Conservation (phyloP, 2,797 vertebrate genomes). For the Chaenodraco wilsoni region DNA sequence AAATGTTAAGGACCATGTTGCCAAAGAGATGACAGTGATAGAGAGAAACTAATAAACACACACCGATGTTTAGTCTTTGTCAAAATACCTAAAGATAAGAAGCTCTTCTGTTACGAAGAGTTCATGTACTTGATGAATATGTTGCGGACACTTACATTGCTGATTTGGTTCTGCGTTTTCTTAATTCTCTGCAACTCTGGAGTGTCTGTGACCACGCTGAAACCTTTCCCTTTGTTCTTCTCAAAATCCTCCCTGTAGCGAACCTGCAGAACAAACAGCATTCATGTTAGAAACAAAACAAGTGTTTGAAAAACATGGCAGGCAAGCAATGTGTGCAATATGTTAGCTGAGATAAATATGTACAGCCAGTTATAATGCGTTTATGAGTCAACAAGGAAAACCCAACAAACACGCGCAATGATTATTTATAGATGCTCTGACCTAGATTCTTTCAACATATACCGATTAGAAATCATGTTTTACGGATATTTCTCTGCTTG, state of each 20-base stretch:
- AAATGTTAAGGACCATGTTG: slow-evolving; percentile 15
- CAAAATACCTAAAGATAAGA: background rate
- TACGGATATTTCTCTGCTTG: background rate
- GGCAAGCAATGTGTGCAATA: background rate
- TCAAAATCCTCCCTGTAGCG: slow-evolving; percentile 98
- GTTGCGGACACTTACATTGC: slow-evolving; percentile 87
- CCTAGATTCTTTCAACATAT: slow-evolving; percentile 35
- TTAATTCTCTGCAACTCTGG: slow-evolving; percentile 95
- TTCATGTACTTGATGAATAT: background rate
- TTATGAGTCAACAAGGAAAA: slow-evolving; percentile 40
- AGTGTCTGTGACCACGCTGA: slow-evolving; percentile 93
- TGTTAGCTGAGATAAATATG: background rate
- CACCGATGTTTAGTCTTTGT: background rate
- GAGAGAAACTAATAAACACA: slow-evolving; percentile 18
- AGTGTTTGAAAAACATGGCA: background rate
- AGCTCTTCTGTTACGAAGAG: background rate
- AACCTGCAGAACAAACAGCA: slow-evolving; percentile 82
- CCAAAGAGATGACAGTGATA: slow-evolving; percentile 10
- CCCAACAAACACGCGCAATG: slow-evolving; percentile 24
- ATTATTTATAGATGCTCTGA: slow-evolving; percentile 48
- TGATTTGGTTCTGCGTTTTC: slow-evolving; percentile 97
- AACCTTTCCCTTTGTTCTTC: slow-evolving; percentile 96
- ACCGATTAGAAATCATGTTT: slow-evolving; percentile 1
- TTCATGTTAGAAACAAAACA: background rate
- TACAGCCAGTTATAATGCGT: background rate